Base-by-base conservation (phyloP, 92 coral and sea anemone species). In the Phenganax marumi region DNA sequence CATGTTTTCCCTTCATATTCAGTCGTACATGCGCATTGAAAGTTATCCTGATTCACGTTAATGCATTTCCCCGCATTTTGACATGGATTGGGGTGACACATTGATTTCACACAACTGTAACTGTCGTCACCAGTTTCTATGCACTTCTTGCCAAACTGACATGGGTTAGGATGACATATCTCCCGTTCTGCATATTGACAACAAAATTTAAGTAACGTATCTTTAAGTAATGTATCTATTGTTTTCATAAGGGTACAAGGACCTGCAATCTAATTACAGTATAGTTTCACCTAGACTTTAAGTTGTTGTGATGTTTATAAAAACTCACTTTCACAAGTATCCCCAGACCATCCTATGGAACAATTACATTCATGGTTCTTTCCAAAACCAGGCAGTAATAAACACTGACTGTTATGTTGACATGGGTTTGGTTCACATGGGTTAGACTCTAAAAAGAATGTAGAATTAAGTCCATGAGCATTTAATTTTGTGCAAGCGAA, bases 401-500 rank as follows among this genome's bases (percentile, higher is more conserved):
- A 62, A 65, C 99, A 96, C 22, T 83, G 81, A 12, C 93, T 97
- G 8, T 87, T 74, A 80, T 93, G 89, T 10, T 73, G 84, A 70
- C 99, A 96, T 23, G 99, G 99, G 84, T 96, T 96, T 1, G 99
- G 99, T 33, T 90, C 90, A 23, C 99, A 96, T 1, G 97, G 99
- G 79, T 96, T 97, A 10, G 81, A 3, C 62, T 92, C 99, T 96
- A 33, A 17, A 51, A 33, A 33, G 2, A 5, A 33, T 33, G 43
- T 33, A 33, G 5, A 33, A 33, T 33, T 33, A 2, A 33, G 43
- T 33, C 5, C 43, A 1, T 33, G 43, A 33, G 43, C 43, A 1
- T 33, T 33, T 33, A 5, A 33, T 33, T 33, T 33, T 33, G 43
- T 33, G 43, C 43, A 1, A 33, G 43, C 43, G 2, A 33, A 33